These are phyloP conservation scores for Azorinus chamasolen DNA, from an alignment of 2,888 invertebrate genomes.

Conservation along the genomic window DNA sequence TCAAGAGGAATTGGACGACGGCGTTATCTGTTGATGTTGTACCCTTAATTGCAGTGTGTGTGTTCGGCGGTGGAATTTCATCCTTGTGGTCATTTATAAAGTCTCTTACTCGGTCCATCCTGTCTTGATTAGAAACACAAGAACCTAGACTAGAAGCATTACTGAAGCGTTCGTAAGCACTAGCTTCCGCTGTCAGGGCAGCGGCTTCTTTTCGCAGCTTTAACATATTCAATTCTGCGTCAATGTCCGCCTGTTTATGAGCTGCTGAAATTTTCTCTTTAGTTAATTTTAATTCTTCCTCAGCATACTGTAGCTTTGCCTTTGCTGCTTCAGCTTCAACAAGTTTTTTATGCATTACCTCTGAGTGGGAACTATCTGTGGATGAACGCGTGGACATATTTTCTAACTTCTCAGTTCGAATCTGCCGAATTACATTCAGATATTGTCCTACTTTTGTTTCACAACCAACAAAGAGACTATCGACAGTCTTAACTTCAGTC, in stretches of 20 bases:
- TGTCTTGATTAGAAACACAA: background rate
- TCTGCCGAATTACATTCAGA: background rate
- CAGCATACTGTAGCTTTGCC: background rate
- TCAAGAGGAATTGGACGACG: background rate
- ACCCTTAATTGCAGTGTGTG: background rate
- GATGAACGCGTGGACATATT: background rate
- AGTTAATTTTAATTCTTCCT: background rate
- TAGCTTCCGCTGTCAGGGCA: background rate
- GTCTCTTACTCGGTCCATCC: background rate
- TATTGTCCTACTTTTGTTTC: slow-evolving; percentile 2
- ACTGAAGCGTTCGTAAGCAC: background rate
- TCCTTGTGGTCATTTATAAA: background rate
- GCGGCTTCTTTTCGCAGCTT: background rate
- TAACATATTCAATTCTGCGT: background rate
- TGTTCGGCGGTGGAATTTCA: background rate
- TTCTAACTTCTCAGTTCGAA: background rate
- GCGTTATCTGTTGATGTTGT: background rate
- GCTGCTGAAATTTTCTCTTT: slow-evolving; percentile 6
- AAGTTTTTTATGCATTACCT: background rate
- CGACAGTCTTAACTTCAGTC: background rate
- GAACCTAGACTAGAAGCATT: background rate
- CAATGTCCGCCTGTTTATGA: slow-evolving; percentile 1
- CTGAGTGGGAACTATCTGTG: background rate
- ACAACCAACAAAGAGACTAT: background rate
- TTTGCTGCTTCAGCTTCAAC: slow-evolving; percentile 4